phyloP scores from a whole-genome alignment of 30 jellyfish, hydroid and myxozoan species.

The Turritopsis rubra region DNA sequence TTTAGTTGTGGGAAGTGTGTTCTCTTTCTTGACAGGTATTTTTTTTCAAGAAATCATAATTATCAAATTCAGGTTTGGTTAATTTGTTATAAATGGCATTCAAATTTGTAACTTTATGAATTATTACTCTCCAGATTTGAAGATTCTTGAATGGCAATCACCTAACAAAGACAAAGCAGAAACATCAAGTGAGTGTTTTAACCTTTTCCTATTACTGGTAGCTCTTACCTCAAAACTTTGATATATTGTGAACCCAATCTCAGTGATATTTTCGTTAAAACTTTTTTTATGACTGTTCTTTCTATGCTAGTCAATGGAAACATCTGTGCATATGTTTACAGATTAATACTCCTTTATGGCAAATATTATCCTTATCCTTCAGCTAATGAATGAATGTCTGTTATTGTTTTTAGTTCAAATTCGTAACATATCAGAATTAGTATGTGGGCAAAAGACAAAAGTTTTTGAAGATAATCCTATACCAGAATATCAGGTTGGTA shows the following conservation, averaged over 20 bases:
- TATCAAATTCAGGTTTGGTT: neutral
- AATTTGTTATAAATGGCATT: neutral
- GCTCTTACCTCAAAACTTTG: too few relatives aligned
- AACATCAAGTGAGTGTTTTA: constrained; percentile 54
- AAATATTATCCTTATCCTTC: neutral
- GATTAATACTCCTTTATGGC: too few relatives aligned
- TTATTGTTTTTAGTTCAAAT: constrained; percentile 49
- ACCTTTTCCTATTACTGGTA: too few relatives aligned
- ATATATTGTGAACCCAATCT: too few relatives aligned
- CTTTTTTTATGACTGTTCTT: too few relatives aligned
- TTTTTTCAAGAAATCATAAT: neutral
- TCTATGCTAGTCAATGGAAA: too few relatives aligned
- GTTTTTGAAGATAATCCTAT: constrained; percentile 96
- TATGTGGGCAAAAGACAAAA: constrained; percentile 84
- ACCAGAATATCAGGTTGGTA: constrained; percentile 89
- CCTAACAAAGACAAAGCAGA: constrained; percentile 92
- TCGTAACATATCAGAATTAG: constrained; percentile 49
- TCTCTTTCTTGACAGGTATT: neutral
- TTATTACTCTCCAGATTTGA: constrained; percentile 40
- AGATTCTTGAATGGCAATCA: constrained; percentile 87
- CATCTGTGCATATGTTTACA: too few relatives aligned
- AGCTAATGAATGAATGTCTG: neutral
- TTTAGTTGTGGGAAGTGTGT: neutral
- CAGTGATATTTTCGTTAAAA: too few relatives aligned
- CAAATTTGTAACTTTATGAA: neutral